phyloP scores from a whole-genome alignment of 2,797 vertebrate species.

The Anisognathus igniventris region DNA sequence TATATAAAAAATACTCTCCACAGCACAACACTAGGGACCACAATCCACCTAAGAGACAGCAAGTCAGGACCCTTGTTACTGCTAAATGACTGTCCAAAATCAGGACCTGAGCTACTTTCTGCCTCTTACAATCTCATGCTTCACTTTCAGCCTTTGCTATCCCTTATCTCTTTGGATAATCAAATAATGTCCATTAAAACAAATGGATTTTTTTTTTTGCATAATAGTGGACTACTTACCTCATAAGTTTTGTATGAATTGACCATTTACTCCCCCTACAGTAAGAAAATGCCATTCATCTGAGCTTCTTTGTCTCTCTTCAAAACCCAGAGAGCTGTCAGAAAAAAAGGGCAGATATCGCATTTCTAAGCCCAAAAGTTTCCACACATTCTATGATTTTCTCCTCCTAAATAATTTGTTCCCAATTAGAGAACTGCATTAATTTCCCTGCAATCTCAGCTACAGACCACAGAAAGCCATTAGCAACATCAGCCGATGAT shows the following conservation, averaged over 20 bases:
- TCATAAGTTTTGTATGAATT: background rate
- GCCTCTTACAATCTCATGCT: fast-evolving
- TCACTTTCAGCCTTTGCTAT: background rate
- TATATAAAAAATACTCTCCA: background rate
- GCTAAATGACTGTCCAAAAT: background rate
- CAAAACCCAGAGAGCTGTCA: background rate
- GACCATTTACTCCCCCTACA: slow-evolving; percentile 13
- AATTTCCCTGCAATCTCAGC: background rate
- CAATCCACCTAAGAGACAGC: background rate
- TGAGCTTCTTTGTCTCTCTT: background rate
- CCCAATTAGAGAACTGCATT: background rate
- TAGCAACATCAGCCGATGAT: background rate
- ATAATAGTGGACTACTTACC: background rate
- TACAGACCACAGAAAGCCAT: background rate
- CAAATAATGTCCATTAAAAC: background rate
- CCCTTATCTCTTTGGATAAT: background rate
- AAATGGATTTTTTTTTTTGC: background rate
- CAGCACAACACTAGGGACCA: background rate
- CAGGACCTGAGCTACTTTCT: background rate
- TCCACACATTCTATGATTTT: background rate
- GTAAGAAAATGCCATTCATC: background rate
- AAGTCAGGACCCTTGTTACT: background rate
- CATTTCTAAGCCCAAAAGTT: background rate
- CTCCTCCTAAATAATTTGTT: background rate
- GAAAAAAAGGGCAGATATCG: background rate